These are phyloP conservation scores for Allygus modestus DNA, from an alignment of 2,888 invertebrate species.

Conservation along the genomic window DNA sequence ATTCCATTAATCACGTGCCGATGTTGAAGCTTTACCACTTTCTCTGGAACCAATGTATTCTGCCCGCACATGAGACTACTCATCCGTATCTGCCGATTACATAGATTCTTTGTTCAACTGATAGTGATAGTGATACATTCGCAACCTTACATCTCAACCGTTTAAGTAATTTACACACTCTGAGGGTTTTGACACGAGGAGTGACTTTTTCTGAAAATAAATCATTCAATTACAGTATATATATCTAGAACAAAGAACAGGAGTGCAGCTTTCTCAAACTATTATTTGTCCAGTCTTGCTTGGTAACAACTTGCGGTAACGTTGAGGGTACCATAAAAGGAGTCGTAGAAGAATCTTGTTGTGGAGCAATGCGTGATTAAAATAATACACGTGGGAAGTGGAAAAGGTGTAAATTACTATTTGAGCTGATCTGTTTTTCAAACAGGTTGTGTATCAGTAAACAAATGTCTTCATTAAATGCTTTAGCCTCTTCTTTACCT, in stretches of 20 bases:
- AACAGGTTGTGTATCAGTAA: background rate
- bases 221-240: too few relatives aligned
- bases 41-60: slow-evolving; percentile 38
- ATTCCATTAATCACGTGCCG: slow-evolving; percentile 5
- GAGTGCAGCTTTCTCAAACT: background rate
- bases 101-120: too few relatives aligned
- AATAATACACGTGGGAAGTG: background rate
- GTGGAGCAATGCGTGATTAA: slow-evolving; percentile 25
- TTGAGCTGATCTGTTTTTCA: background rate
- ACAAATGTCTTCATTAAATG: too few relatives aligned
- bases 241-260: background rate
- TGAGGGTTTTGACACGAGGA: too few relatives aligned
- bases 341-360: slow-evolving; percentile 18
- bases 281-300: background rate
- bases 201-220: too few relatives aligned
- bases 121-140: too few relatives aligned
- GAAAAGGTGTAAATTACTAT: background rate
- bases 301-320: background rate
- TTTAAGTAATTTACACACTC: too few relatives aligned
- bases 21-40: slow-evolving; percentile 31
- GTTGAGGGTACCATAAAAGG: slow-evolving; percentile 1
- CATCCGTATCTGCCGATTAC: background rate
- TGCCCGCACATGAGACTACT: background rate
- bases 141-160: too few relatives aligned
- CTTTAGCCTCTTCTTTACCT: too few relatives aligned